Conservation (phyloP, 2,797 vertebrate genomes). For the Morelia viridis region DNA sequence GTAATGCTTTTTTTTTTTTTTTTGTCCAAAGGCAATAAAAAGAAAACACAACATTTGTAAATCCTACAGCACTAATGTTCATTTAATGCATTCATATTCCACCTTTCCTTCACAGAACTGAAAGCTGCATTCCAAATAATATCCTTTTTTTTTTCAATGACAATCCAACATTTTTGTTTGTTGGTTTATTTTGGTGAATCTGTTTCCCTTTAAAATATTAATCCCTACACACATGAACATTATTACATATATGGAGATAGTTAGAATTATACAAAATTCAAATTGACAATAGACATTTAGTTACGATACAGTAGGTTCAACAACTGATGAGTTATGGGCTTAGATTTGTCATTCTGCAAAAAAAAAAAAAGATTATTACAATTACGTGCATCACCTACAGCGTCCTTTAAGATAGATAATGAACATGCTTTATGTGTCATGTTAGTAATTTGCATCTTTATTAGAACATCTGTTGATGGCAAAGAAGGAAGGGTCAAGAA, state of each 20-base stretch:
- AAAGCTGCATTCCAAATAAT: not conserved
- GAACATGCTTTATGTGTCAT: not conserved
- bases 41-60: constrained; percentile 7
- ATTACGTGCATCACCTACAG: not conserved
- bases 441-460: not conserved
- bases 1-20: not conserved
- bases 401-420: not conserved
- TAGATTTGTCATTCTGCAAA: not conserved
- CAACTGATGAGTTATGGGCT: not conserved
- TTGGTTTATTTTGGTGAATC: not conserved
- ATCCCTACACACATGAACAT: not conserved
- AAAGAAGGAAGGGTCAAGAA: not conserved
- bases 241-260: not conserved
- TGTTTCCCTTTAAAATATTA: not conserved
- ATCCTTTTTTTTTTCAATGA: not conserved
- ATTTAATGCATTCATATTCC: not conserved
- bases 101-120: not conserved
- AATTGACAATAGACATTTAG: not conserved
- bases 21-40: not conserved
- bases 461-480: not conserved
- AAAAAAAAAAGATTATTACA: not conserved
- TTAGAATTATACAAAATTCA: not conserved
- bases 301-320: not conserved
- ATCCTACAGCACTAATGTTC: not conserved
- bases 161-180: not conserved